Evolutionary conservation across 2,888 invertebrate genomes (phyloP).

Genomic region (Drosophila melanocephala): DNA sequence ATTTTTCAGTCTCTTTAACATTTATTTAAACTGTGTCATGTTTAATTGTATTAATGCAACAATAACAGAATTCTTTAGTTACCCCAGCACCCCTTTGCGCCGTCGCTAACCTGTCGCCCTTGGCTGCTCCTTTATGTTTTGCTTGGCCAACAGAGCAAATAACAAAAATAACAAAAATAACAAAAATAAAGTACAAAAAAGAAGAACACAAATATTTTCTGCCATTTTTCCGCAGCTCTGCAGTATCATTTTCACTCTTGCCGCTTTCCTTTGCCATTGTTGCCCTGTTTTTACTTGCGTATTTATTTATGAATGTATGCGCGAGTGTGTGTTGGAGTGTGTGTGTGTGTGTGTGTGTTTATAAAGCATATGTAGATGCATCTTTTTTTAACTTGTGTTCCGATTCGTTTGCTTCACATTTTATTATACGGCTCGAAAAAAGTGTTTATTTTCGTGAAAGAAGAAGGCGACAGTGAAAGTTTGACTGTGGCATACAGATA

Average conservation of each 20-base stretch:
- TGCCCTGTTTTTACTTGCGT: constrained; percentile 55
- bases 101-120: constrained; percentile 15
- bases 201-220: constrained; percentile 56
- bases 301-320: constrained; percentile 60
- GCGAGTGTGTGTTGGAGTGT: constrained; percentile 2
- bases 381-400: constrained; percentile 70
- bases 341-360: constrained; percentile 25
- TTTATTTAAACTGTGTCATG: constrained; percentile 27
- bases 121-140: constrained; percentile 31
- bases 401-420: constrained; percentile 78
- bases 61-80: constrained; percentile 18
- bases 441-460: constrained; percentile 62
- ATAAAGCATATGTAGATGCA: constrained; percentile 53
- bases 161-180: constrained; percentile 9
- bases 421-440: constrained; percentile 62
- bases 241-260: constrained; percentile 74
- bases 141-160: constrained; percentile 42
- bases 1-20: constrained; percentile 5
- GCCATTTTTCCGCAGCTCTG: constrained; percentile 61
- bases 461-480: constrained; percentile 38
- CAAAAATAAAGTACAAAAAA: background rate
- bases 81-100: background rate
- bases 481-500: background rate
- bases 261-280: constrained; percentile 37
- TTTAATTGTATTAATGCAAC: constrained; percentile 48